Base-by-base conservation (phyloP, 2,888 invertebrate species). In the Caenorhabditis wallacei region DNA sequence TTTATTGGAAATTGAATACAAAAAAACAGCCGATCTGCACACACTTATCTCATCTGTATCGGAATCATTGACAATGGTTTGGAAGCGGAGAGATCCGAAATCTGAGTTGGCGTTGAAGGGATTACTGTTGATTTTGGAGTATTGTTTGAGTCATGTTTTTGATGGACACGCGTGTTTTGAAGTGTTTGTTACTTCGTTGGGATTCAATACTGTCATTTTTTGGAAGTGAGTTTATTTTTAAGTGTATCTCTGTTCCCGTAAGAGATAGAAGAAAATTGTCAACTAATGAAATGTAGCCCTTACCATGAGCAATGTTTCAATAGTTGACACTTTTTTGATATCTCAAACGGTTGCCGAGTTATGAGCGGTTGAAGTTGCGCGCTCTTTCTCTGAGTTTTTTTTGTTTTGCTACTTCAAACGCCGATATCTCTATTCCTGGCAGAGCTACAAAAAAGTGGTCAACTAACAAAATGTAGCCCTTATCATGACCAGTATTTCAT, bases 91-190 rank as follows among this genome's bases (percentile, higher is more conserved):
- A 18, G 88, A 89, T 53, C 63, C 69, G 16, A 79, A 86, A 35
- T 90, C 90, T 2, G 90, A 90, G 46, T 85, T 90, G 22, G 89
- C 90, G 13, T 85, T 90, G 63, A 87, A 88, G 87, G 90, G 90
- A 22, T 82, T 91, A 4, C 80, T 91, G 20, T 56, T 86, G 8
- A 83, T 89, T n/a, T 71, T 91, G 43, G 91, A 91, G 63, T 90
- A 90, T 71, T 91, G 91, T 76, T 84, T 91, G 51, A 82, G 88
- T 51, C 87, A 90, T 68, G 82, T 85, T 1, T 89, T 88, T 46
- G 89, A 89, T 46, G 88, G 85, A 18, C 84, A 88, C 59, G 78
- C 85, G 22, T 71, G 84, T 35, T 91, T 91, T 59, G 91, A 91
- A 68, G 66, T 84, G 8, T 85, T 91, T 30, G 86, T 91, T 53